These are phyloP conservation scores for Phrixothrix hirtus DNA, from an alignment of 2,888 invertebrate genomes.

Conservation along the genomic window DNA sequence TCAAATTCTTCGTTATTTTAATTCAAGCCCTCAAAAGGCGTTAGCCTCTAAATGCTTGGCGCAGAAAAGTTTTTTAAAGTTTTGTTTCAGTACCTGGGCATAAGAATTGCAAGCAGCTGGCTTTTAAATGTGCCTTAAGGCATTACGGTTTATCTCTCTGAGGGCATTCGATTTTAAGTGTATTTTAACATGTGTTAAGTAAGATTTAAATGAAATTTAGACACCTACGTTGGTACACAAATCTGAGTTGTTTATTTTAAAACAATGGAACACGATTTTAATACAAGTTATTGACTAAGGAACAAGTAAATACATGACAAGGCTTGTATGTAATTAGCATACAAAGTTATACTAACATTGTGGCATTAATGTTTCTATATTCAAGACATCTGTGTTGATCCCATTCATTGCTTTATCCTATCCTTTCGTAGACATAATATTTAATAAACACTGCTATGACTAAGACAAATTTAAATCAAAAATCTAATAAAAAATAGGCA, in stretches of 20 bases:
- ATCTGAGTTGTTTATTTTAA: constrained; percentile 55
- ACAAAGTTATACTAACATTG: constrained; percentile 48
- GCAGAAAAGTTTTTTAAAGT: constrained; percentile 2
- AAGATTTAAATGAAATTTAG: constrained; percentile 41
- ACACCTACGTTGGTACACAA: constrained; percentile 49
- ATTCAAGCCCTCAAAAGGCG: too few relatives aligned
- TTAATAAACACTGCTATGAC: background rate
- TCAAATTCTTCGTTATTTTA: too few relatives aligned
- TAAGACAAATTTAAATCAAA: too few relatives aligned
- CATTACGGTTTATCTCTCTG: constrained; percentile 4
- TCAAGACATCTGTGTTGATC: constrained; percentile 21
- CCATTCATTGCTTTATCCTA: constrained; percentile 19
- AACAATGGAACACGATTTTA: constrained; percentile 56
- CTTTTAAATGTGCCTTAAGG: background rate
- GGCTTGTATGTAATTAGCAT: constrained; percentile 56
- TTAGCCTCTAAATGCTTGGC: background rate
- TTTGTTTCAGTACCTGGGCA: background rate
- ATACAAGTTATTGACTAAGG: constrained; percentile 53
- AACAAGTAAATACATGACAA: constrained; percentile 56
- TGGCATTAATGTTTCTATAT: constrained; percentile 31
- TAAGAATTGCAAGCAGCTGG: background rate
- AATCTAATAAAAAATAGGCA: too few relatives aligned
- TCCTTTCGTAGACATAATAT: background rate
- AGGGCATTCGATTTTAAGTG: background rate
- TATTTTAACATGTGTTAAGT: constrained; percentile 1